These are phyloP conservation scores for Corella eumyota DNA, from an alignment of 23 tunicate genomes.

Conservation along the genomic window DNA sequence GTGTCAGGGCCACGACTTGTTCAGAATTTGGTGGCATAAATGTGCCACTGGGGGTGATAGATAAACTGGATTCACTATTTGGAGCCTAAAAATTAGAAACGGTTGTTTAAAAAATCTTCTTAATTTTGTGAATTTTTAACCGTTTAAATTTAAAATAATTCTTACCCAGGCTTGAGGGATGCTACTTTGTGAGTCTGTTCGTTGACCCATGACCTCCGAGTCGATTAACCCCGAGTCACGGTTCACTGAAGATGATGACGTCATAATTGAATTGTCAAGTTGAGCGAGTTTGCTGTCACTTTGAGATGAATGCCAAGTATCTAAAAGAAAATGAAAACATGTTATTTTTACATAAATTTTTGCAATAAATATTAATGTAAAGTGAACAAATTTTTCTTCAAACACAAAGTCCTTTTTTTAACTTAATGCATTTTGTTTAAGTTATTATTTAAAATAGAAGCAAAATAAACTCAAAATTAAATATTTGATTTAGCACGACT, in stretches of 20 bases:
- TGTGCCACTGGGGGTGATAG: neutral
- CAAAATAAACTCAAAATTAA: too few relatives aligned
- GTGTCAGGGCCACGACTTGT: slow-evolving; percentile 49
- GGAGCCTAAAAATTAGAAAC: neutral
- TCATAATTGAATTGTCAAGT: slow-evolving; percentile 5
- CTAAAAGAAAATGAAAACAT: neutral
- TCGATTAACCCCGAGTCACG: slow-evolving; percentile 53
- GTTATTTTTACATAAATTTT: neutral
- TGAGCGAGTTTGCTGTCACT: slow-evolving; percentile 48
- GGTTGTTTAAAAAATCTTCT: neutral
- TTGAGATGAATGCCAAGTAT: slow-evolving; percentile 14
- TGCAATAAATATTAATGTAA: neutral
- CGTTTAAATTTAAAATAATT: too few relatives aligned
- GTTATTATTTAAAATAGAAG: too few relatives aligned
- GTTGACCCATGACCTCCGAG: slow-evolving; percentile 13
- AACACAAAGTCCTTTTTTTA: too few relatives aligned
- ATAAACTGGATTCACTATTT: neutral
- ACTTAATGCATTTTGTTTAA: too few relatives aligned
- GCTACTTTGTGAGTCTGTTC: slow-evolving; percentile 34
- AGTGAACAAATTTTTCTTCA: too few relatives aligned
- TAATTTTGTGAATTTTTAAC: neutral
- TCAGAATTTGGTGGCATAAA: slow-evolving; percentile 55
- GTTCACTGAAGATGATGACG: slow-evolving; percentile 17
- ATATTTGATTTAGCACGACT: too few relatives aligned
- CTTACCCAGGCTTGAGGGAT: slow-evolving; percentile 47